Evolutionary conservation across 2,113 vertebrate species (phyloP), one percentile per base, ranked within the genome.

Genomic region (Amphiprion ocellaris): DNA sequence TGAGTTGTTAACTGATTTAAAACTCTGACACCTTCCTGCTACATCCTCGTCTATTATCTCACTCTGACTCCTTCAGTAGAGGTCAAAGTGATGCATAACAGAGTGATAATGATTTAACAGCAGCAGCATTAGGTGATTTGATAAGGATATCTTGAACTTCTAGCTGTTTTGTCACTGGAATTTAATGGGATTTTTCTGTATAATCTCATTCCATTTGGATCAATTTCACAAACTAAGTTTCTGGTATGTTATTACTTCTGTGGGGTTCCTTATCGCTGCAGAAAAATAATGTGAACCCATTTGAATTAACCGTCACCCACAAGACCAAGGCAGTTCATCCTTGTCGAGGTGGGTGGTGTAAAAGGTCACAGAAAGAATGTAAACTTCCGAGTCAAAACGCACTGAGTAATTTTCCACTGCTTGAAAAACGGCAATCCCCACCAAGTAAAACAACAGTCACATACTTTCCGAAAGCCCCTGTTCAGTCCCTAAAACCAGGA

Each of bases 351-450:
- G 59, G 44, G 39, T 10, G 46, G 60, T 53, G 56, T 37, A 12
- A 87, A 89, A 90, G 85, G 79, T 90, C 84, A 73, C 37, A 4
- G 30, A 56, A 90, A 73, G 59, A 87, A 90, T 87, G 79, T 82
- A 89, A 90, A 91, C 73, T 85, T 44, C 33, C 5, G 19, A 30
- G 50, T 62, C 23, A 23, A 47, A 78, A 58, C 44, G 16, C 41
- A 60, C 24, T 14, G 21, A 75, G 61, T 59, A 56, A 47, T 53
- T 80, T 79, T 74, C 63, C 81, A 70, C 70, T 10, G 46, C 77
- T 59, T 59, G 17, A 46, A 24, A 30, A 12, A 17, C 7, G 16
- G 71, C 60, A 7, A 30, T 12, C 1, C 14, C 15, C 23, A 26
- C 4, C 10, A 23, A 10, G 28, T 69, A 10, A 41, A 59, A 58